These are phyloP conservation scores for Acipenser ruthenus DNA, from an alignment of 2,797 vertebrate genomes.

Conservation along the genomic window DNA sequence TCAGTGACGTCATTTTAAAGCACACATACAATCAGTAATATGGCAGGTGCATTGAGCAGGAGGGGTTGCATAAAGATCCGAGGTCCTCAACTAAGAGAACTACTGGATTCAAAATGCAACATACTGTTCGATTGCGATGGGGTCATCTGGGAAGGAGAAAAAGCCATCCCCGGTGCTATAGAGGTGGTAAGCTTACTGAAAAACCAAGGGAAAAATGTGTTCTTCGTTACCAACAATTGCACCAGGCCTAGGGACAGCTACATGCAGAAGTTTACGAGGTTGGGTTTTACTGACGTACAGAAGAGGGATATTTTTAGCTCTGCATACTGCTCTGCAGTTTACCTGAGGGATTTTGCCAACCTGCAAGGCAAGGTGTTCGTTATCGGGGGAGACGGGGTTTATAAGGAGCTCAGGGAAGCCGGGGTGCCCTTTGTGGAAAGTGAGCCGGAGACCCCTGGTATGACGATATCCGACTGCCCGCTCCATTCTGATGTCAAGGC, in stretches of 20 bases:
- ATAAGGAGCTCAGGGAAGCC: constrained; percentile 65
- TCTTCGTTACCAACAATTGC: constrained; percentile 84
- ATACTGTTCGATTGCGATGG: constrained; percentile 60
- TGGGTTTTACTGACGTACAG: constrained; percentile 69
- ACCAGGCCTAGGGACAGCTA: constrained; percentile 73
- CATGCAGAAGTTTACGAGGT: constrained; percentile 66
- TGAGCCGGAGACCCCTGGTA: constrained; percentile 40
- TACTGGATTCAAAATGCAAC: constrained; percentile 48
- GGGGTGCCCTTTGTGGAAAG: constrained; percentile 61
- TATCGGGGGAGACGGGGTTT: constrained; percentile 73
- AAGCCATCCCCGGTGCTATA: constrained; percentile 47
- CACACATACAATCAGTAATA: not conserved
- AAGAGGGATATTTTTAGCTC: constrained; percentile 80
- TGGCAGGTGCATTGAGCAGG: constrained; percentile 39
- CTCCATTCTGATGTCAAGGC: constrained; percentile 65
- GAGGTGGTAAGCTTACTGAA: constrained; percentile 53
- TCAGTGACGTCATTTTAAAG: not conserved
- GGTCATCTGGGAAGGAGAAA: constrained; percentile 55
- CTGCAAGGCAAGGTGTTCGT: constrained; percentile 65
- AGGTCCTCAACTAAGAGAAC: constrained; percentile 46
- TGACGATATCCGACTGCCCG: constrained; percentile 53
- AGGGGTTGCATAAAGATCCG: constrained; percentile 38
- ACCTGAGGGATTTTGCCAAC: constrained; percentile 53
- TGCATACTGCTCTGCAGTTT: constrained; percentile 74
- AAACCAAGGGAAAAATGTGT: constrained; percentile 51